Evolutionary conservation across 2,888 invertebrate genomes (phyloP).

Genomic region (Pammene aurita): DNA sequence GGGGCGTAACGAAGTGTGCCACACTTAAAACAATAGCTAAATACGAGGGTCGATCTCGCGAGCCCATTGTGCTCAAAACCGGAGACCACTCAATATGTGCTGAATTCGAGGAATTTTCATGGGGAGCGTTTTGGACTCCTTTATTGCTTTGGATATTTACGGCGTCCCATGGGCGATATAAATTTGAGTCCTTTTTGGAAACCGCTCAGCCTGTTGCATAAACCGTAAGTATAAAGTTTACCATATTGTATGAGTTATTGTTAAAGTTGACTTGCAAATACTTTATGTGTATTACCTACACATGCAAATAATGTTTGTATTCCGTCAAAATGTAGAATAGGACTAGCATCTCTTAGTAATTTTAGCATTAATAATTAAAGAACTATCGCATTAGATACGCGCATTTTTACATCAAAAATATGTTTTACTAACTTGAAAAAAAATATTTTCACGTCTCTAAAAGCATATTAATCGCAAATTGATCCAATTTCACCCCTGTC

Average conservation of each 20-base stretch:
- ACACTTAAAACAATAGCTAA: conserved; percentile 83
- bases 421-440: too few relatives aligned
- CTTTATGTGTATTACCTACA: not conserved
- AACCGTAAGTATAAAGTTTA: conserved; percentile 24
- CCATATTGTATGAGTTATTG: conserved; percentile 17
- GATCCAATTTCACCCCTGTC: conserved; percentile 77
- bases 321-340: not conserved
- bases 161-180: conserved; percentile 66
- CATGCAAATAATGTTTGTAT: not conserved
- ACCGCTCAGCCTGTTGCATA: conserved; percentile 49
- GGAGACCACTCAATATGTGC: conserved; percentile 78
- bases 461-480: conserved; percentile 73
- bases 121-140: conserved; percentile 65
- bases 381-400: too few relatives aligned
- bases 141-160: conserved; percentile 75
- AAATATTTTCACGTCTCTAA: not conserved
- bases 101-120: conserved; percentile 78
- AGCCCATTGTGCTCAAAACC: conserved; percentile 68
- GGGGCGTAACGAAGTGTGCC: conserved; percentile 80
- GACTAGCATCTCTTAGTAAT: not conserved
- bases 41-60: conserved; percentile 71
- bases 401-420: too few relatives aligned
- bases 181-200: conserved; percentile 65
- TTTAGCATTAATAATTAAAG: too few relatives aligned
- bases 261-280: conserved; percentile 17